Percentiles rank a stretch among this genome's conserved stretches.
phyloP scores from a whole-genome alignment of 2,888 invertebrate species.

The Clostera curtula region DNA sequence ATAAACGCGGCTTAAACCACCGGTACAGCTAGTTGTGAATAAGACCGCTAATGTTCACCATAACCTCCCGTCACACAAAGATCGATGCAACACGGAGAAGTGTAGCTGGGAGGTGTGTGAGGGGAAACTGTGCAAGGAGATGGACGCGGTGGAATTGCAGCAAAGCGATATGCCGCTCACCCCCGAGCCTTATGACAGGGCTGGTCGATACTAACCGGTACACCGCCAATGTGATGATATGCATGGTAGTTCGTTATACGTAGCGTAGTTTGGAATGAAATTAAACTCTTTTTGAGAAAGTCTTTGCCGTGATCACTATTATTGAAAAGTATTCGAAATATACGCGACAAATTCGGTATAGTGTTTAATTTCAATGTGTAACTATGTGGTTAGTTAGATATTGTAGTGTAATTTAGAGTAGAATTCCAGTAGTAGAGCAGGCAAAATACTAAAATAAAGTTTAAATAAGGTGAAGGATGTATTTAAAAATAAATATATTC shows the following conservation, averaged over 20 bases:
- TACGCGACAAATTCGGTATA: too few relatives aligned
- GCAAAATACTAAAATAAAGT: too few relatives aligned
- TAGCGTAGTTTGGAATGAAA: background rate
- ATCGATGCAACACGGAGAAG: slow-evolving; percentile 63
- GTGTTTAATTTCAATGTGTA: too few relatives aligned
- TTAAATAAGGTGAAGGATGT: too few relatives aligned
- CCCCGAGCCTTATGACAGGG: slow-evolving; percentile 26
- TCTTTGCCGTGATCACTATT: too few relatives aligned
- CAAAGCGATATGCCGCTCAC: slow-evolving; percentile 38
- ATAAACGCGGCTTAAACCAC: too few relatives aligned
- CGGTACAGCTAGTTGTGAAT: background rate
- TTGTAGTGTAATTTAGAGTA: too few relatives aligned
- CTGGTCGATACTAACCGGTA: slow-evolving; percentile 13
- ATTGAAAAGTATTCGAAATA: too few relatives aligned
- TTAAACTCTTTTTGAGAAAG: too few relatives aligned
- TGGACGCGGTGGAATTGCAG: slow-evolving; percentile 57
- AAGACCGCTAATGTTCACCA: background rate
- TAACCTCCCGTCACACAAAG: slow-evolving; percentile 27
- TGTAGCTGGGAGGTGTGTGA: slow-evolving; percentile 66
- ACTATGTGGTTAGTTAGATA: too few relatives aligned
- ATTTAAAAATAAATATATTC: too few relatives aligned
- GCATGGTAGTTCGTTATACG: background rate
- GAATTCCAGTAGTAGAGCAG: too few relatives aligned
- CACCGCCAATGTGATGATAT: background rate
- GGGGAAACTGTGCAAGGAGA: slow-evolving; percentile 63